phyloP scores from a whole-genome alignment of 2,888 invertebrate species.

The Tridacna gigas region DNA sequence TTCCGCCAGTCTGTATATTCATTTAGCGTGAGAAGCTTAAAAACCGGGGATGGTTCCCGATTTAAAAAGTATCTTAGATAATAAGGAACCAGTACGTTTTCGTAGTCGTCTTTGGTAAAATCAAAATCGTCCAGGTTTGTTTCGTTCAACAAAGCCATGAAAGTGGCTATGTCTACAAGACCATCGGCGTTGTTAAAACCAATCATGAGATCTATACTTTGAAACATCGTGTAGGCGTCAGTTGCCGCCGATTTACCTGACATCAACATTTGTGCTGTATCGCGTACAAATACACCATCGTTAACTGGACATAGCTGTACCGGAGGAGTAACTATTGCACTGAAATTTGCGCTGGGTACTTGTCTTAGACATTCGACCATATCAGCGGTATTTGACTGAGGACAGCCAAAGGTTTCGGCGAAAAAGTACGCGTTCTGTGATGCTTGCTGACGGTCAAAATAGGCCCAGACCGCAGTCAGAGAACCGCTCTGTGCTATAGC shows the following conservation, averaged over 20 bases:
- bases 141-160: constrained; percentile 19
- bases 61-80: not conserved
- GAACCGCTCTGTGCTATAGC: constrained; percentile 70
- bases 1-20: constrained; percentile 46
- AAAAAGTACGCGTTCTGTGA: not conserved
- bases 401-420: constrained; percentile 16
- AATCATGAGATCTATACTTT: constrained; percentile 33
- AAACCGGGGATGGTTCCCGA: not conserved
- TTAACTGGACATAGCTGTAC: constrained; percentile 20
- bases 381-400: not conserved
- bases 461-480: not conserved
- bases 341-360: not conserved
- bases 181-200: constrained; percentile 34
- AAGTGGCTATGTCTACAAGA: not conserved
- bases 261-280: not conserved
- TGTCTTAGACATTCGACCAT: constrained; percentile 25
- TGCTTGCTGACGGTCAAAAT: not conserved
- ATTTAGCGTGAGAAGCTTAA: constrained; percentile 6
- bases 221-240: constrained; percentile 12
- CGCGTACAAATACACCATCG: constrained; percentile 30
- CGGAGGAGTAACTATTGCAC: not conserved
- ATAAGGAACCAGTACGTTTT: constrained; percentile 16
- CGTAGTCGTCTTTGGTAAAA: constrained; percentile 11
- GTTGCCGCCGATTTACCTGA: not conserved
- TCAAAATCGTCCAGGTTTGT: constrained; percentile 13